phyloP scores from a whole-genome alignment of 2,113 vertebrate genomes.

The Arvicanthis niloticus region DNA sequence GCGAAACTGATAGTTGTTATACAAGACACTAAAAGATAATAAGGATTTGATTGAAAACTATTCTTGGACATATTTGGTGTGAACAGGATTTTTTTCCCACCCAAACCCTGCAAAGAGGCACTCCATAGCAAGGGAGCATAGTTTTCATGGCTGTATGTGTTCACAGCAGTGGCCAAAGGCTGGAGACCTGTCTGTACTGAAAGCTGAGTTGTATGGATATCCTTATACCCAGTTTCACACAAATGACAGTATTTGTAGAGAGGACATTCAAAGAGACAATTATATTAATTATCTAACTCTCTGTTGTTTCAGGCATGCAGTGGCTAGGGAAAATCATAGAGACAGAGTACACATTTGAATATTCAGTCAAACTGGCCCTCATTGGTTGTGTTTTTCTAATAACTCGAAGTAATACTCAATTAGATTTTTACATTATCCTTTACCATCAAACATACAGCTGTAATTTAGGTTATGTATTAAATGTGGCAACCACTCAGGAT shows the following conservation, averaged over 20 bases:
- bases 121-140: background rate
- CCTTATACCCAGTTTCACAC: background rate
- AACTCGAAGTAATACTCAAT: background rate
- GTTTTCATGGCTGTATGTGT: rapidly evolving
- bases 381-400: constrained; percentile 6
- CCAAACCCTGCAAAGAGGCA: rapidly evolving
- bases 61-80: background rate
- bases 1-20: background rate
- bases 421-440: background rate
- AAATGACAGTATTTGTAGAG: background rate
- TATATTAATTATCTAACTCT: background rate
- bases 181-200: background rate
- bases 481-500: background rate
- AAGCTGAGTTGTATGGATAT: background rate
- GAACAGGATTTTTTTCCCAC: background rate
- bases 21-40: constrained; percentile 18
- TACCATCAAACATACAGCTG: background rate
- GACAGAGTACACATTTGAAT: background rate
- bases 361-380: background rate
- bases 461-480: constrained; percentile 16
- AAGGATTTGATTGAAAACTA: background rate
- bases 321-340: background rate
- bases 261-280: background rate
- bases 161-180: rapidly evolving
- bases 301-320: background rate